Evolutionary conservation across 2,888 invertebrate species (phyloP).

Genomic region (Calameuta idolon): DNA sequence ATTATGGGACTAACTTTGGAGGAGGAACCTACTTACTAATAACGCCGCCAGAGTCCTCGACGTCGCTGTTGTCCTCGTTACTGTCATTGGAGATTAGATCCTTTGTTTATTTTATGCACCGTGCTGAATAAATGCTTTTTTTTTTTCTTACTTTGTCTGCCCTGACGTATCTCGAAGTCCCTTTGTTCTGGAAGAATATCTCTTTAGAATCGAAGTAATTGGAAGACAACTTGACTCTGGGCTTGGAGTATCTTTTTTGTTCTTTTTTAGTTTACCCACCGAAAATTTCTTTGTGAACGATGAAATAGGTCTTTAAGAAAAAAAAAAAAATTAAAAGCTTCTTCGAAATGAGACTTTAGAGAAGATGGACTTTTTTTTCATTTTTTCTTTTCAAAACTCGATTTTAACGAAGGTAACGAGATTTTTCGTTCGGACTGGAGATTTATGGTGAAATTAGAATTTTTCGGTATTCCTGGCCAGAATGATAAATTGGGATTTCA

Average conservation of each 20-base stretch:
- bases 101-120: too few species aligned
- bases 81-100: background rate
- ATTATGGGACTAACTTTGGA: background rate
- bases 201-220: background rate
- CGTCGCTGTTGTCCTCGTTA: background rate
- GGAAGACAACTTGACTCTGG: background rate
- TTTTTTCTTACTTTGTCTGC: too few species aligned
- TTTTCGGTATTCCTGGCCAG: too few species aligned
- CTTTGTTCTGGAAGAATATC: background rate
- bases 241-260: background rate
- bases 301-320: background rate
- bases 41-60: too few species aligned
- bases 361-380: background rate
- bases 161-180: accelerated
- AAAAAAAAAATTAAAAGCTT: background rate
- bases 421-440: too few species aligned
- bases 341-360: background rate
- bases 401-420: too few species aligned
- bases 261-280: background rate
- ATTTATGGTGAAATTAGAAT: too few species aligned
- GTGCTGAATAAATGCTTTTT: too few species aligned
- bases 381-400: too few species aligned
- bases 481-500: background rate
- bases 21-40: too few species aligned
- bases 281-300: background rate